Conservation (phyloP, 1,140 invertebrate species). For the Diachasma alloeum region DNA sequence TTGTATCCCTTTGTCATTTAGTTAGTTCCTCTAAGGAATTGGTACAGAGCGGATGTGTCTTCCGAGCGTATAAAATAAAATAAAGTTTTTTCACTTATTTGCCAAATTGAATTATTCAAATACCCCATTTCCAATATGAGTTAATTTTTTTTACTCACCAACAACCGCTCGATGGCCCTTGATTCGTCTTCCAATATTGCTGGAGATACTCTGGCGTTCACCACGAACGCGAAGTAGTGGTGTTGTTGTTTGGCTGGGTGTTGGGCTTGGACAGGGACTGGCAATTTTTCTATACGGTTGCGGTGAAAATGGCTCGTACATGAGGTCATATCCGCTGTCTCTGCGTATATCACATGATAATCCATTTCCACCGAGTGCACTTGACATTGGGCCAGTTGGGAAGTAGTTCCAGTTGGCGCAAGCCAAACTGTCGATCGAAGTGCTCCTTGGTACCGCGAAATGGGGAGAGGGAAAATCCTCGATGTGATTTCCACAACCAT, state of each 20-base stretch:
- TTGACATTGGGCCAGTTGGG: background rate
- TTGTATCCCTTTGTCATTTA: too few species aligned
- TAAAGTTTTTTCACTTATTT: too few species aligned
- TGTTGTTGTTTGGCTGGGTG: background rate
- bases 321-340: slow-evolving; percentile 39
- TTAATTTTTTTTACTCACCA: slow-evolving; percentile 68
- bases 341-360: background rate
- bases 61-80: too few species aligned
- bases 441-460: slow-evolving; percentile 70
- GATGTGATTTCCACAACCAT: background rate
- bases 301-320: slow-evolving; percentile 34
- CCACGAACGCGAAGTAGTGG: background rate
- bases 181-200: slow-evolving; percentile 74
- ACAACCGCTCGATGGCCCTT: slow-evolving; percentile 76
- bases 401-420: background rate
- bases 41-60: too few species aligned
- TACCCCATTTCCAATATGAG: too few species aligned
- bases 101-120: too few species aligned
- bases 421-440: slow-evolving; percentile 75
- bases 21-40: too few species aligned
- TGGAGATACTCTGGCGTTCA: slow-evolving; percentile 68
- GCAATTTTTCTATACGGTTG: slow-evolving; percentile 60
- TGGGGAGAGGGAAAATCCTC: background rate
- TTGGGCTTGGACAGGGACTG: slow-evolving; percentile 42
- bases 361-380: background rate